These are phyloP conservation scores for Aplochiton taeniatus DNA, from an alignment of 2,797 vertebrate species.

Conservation along the genomic window DNA sequence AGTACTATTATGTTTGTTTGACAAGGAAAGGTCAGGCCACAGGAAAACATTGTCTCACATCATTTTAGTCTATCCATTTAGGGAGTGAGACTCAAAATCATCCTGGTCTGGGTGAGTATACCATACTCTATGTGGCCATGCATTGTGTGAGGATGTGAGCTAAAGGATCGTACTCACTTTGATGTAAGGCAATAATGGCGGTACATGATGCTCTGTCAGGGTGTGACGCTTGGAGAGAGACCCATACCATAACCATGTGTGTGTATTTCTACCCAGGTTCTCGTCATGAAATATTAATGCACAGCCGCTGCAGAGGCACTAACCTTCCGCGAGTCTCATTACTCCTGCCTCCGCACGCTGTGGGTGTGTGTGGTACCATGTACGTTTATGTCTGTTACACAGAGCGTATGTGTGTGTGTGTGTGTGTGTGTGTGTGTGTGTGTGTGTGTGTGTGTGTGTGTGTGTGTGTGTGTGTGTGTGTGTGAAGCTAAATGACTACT, in stretches of 20 bases:
- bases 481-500: neutral
- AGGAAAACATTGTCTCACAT: too few relatives aligned
- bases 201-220: slow-evolving; percentile 14
- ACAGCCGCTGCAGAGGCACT: slow-evolving; percentile 52
- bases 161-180: neutral
- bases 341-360: slow-evolving; percentile 33
- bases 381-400: neutral
- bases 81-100: too few relatives aligned
- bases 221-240: slow-evolving; percentile 3
- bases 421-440: slow-evolving; percentile 2
- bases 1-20: too few relatives aligned
- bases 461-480: slow-evolving; percentile 19
- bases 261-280: slow-evolving; percentile 42
- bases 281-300: slow-evolving; percentile 68
- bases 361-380: neutral
- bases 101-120: too few relatives aligned
- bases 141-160: neutral
- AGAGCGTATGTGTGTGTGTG: slow-evolving; percentile 1
- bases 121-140: neutral
- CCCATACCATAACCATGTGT: neutral
- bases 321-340: slow-evolving; percentile 55
- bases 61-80: too few relatives aligned
- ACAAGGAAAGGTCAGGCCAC: too few relatives aligned
- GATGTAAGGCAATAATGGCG: neutral
- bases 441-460: slow-evolving; percentile 21